These are phyloP conservation scores for Eristalinus sepulchralis DNA, from an alignment of 2,888 invertebrate genomes.

Conservation along the genomic window DNA sequence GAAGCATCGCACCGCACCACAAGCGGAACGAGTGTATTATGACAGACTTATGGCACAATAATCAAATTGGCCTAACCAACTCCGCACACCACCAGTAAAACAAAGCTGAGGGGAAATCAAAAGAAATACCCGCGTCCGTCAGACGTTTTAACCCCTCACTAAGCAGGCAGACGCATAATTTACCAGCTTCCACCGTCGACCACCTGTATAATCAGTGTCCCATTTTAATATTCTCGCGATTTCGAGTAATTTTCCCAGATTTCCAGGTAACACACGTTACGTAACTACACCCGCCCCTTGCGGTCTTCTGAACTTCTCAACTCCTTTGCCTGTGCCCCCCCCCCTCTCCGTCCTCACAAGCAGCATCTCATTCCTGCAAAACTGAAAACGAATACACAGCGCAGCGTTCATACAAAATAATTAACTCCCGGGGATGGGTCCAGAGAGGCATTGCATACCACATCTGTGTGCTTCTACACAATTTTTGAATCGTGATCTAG, in stretches of 20 bases:
- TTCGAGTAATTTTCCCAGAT: slow-evolving; percentile 11
- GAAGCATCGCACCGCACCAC: neutral
- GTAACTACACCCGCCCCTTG: neutral
- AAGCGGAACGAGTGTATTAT: neutral
- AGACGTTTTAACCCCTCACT: neutral
- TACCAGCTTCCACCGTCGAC: neutral
- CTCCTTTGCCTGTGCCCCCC: too few relatives aligned
- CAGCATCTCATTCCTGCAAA: neutral
- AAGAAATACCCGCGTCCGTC: neutral
- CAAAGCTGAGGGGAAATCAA: neutral
- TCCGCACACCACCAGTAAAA: neutral
- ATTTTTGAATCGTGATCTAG: slow-evolving; percentile 45
- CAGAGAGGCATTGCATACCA: slow-evolving; percentile 13
- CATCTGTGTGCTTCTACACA: slow-evolving; percentile 10
- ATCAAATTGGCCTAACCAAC: neutral
- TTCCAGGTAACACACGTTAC: slow-evolving; percentile 15
- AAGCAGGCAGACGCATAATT: slow-evolving; percentile 17
- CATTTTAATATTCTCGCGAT: slow-evolving; percentile 23
- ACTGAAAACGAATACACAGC: neutral
- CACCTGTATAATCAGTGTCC: slow-evolving; percentile 12
- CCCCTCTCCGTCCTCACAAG: neutral
- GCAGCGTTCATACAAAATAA: slow-evolving; percentile 47
- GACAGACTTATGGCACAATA: neutral
- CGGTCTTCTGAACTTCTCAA: neutral
- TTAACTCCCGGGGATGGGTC: slow-evolving; percentile 30